phyloP scores from a whole-genome alignment of 2,888 invertebrate species.

The Eupithecia subfuscata region DNA sequence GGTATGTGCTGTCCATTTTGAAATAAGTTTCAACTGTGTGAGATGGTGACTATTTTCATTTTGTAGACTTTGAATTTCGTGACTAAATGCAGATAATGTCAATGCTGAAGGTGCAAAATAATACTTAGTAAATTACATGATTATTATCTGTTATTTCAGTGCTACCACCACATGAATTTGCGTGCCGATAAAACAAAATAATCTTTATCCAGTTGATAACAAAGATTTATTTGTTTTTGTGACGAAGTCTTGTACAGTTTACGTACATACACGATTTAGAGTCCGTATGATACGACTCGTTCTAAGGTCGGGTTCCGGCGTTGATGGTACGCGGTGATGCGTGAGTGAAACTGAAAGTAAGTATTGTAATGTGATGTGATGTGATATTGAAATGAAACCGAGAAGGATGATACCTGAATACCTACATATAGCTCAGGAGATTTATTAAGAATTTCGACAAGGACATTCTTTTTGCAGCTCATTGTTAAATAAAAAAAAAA shows the following conservation, averaged over 20 bases:
- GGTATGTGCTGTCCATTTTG: not conserved
- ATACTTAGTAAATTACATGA: not conserved
- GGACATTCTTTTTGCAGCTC: not conserved
- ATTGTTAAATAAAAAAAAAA: not conserved
- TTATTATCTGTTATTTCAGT: not conserved
- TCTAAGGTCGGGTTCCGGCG: conserved; percentile 64
- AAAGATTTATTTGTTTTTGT: not conserved
- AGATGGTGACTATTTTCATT: not conserved
- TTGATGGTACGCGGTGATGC: conserved; percentile 58
- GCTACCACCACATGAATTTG: conserved; percentile 4
- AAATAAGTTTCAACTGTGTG: not conserved
- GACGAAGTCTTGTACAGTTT: conserved; percentile 48
- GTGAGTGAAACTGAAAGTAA: conserved; percentile 71
- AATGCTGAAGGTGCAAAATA: not conserved
- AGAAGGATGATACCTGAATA: not conserved
- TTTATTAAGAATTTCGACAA: too few relatives aligned
- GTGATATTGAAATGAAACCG: not conserved
- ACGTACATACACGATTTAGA: conserved; percentile 81
- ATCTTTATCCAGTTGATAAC: not conserved
- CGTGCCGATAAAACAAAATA: conserved; percentile 5
- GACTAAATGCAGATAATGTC: not conserved
- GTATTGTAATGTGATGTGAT: conserved; percentile 22
- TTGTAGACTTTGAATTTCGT: not conserved
- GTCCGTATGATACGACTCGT: conserved; percentile 71
- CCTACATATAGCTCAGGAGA: not conserved